Percentiles rank a stretch among this genome's conserved stretches.
These are phyloP conservation scores for Melanostoma scalare DNA, from an alignment of 2,888 invertebrate species.

Conservation along the genomic window DNA sequence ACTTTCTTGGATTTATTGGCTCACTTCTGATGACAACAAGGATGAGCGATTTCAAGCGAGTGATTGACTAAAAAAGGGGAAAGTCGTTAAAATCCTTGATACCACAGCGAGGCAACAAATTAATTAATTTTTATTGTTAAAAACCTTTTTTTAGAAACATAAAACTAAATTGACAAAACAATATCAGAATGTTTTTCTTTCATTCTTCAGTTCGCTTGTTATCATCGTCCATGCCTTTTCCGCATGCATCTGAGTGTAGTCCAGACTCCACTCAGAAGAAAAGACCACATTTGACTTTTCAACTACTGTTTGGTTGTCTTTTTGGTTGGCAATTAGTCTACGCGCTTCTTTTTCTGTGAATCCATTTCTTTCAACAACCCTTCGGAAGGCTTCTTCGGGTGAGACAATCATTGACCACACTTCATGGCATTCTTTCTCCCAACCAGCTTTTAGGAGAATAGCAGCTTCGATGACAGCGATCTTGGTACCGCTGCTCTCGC, in stretches of 20 bases:
- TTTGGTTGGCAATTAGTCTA: conserved; percentile 89
- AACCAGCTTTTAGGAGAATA: conserved; percentile 93
- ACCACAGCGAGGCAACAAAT: not conserved
- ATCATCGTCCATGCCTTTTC: conserved; percentile 80
- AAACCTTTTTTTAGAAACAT: conserved; percentile 34
- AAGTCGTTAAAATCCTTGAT: conserved; percentile 86
- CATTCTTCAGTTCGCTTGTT: conserved; percentile 73
- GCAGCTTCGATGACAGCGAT: conserved; percentile 97
- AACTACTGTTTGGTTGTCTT: conserved; percentile 89
- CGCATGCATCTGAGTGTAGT: conserved; percentile 90
- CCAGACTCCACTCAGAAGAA: conserved; percentile 93
- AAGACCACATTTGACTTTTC: conserved; percentile 92
- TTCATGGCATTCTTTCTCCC: conserved; percentile 94
- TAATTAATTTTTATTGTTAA: conserved; percentile 65
- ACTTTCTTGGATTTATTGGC: conserved; percentile 93
- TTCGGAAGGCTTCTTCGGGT: conserved; percentile 89
- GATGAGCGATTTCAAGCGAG: conserved; percentile 97
- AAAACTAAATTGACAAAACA: conserved; percentile 56
- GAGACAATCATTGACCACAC: conserved; percentile 96
- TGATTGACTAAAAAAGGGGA: conserved; percentile 97
- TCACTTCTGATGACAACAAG: conserved; percentile 96
- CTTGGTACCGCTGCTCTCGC: conserved; percentile 82
- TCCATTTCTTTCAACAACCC: conserved; percentile 89
- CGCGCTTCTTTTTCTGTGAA: conserved; percentile 89
- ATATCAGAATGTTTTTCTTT: conserved; percentile 37